These are phyloP conservation scores for Scylla paramamosain DNA, from an alignment of 1,140 invertebrate species.

Conservation along the genomic window DNA sequence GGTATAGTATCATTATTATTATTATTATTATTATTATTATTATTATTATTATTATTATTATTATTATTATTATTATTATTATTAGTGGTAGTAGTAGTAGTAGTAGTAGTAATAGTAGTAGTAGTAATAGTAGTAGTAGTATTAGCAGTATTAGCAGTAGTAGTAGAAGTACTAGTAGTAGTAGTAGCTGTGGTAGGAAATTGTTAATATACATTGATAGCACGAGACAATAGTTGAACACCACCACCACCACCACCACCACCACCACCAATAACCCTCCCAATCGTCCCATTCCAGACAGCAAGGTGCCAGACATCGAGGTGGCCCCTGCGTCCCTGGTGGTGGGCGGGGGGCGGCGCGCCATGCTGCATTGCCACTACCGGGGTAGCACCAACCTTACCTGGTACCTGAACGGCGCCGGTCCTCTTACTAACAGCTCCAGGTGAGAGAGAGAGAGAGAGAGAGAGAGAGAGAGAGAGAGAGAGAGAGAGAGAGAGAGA, in stretches of 20 bases:
- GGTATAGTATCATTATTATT: no score
- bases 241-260: neutral
- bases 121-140: neutral
- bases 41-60: no score
- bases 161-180: no score
- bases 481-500: neutral
- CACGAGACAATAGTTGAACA: neutral
- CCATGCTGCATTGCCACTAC: slow-evolving; percentile 58
- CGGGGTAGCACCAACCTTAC: neutral
- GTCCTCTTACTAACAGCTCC: slow-evolving; percentile 58
- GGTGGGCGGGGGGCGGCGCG: slow-evolving; percentile 27
- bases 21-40: no score
- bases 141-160: no score
- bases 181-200: no score
- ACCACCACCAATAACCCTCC: neutral
- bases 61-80: no score
- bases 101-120: slow-evolving; percentile 4
- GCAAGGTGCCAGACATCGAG: slow-evolving; percentile 34
- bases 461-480: neutral
- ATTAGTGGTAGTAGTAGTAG: neutral
- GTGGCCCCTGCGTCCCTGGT: slow-evolving; percentile 53
- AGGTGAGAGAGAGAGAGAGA: slow-evolving; percentile 38
- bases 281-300: neutral
- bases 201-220: neutral
- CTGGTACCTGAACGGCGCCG: slow-evolving; percentile 58